Conservation (phyloP, 2,113 vertebrate species). For the Monarcha castaneiventris region DNA sequence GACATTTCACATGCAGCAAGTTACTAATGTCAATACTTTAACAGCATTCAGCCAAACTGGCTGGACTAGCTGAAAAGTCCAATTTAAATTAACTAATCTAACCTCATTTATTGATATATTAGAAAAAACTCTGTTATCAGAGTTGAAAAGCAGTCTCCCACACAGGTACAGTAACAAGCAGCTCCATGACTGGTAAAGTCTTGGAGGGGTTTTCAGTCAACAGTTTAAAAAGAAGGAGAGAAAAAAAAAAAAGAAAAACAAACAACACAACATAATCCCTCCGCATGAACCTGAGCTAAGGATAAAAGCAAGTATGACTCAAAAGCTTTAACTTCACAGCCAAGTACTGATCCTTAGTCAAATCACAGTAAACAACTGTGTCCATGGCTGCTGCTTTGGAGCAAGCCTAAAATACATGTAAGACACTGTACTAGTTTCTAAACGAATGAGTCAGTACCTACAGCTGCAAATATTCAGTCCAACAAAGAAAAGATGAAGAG, state of each 20-base stretch:
- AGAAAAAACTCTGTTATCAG: not conserved
- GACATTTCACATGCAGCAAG: not conserved
- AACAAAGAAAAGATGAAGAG: not conserved
- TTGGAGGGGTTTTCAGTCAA: not conserved
- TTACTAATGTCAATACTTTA: not conserved
- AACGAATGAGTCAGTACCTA: not conserved
- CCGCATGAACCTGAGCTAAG: not conserved
- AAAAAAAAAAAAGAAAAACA: not conserved
- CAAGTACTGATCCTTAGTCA: not conserved
- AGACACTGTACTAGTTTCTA: not conserved
- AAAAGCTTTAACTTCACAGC: not conserved
- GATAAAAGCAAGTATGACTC: not conserved
- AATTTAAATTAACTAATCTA: not conserved
- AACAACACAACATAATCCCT: not conserved
- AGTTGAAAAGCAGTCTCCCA: not conserved
- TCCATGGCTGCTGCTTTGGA: not conserved
- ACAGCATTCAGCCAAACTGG: not conserved
- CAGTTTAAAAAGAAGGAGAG: not conserved
- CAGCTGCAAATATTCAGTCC: not conserved
- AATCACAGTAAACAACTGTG: not conserved
- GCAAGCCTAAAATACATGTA: not conserved
- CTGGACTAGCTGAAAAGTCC: not conserved
- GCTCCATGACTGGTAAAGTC: not conserved
- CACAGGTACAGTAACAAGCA: not conserved
- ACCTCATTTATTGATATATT: not conserved